Evolutionary conservation across 2,797 vertebrate genomes (phyloP), one percentile per base, ranked within the genome.

Genomic region (Eutrigla gurnardus): DNA sequence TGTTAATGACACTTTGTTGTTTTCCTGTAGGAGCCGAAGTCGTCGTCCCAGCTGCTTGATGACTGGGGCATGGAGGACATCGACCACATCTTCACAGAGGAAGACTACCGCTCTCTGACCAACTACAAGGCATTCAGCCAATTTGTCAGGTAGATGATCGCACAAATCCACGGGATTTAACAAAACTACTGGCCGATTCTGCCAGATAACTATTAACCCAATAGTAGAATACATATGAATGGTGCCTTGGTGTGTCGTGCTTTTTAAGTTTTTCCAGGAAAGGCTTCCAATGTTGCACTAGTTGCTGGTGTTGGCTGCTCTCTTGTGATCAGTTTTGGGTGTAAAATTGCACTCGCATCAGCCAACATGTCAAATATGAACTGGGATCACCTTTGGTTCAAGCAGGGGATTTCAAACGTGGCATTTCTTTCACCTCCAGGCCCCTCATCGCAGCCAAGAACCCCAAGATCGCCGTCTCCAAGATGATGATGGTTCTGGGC

Each of bases 21-120:
- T 80, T 43, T 83, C 17, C 32, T 76, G n/a, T 6, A 99, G 98
- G 97, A 99, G 77, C 98, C 98, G 0, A 99, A 99, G 83, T 96
- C 97, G 1, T 99, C 98, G 1, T 97, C 96, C 62, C 98, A 99
- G 94, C 95, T 99, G 45, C 88, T 99, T 76, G 97, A 98, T 74
- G 96, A 98, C 6, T 99, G 98, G 98, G 98, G 98, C 59, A 99
- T 99, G 97, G 97, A 99, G 87, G 98, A 99, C 90, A 99, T 99
- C 5, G 98, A 98, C 87, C 98, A 99, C 33, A 69, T 97, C 72
- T 99, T 99, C 90, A 96, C 96, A 0, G 97, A 99, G 85, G 97
- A 98, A 62, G 98, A 99, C 90, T 99, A 99, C 58, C 96, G 96
- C 49, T 96, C 97, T 4, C 96, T 99, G 52, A 99, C 98, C 65